Evolutionary conservation across 2,113 vertebrate genomes (phyloP), one percentile per base, ranked within the genome.

Genomic region (Empidonax traillii): DNA sequence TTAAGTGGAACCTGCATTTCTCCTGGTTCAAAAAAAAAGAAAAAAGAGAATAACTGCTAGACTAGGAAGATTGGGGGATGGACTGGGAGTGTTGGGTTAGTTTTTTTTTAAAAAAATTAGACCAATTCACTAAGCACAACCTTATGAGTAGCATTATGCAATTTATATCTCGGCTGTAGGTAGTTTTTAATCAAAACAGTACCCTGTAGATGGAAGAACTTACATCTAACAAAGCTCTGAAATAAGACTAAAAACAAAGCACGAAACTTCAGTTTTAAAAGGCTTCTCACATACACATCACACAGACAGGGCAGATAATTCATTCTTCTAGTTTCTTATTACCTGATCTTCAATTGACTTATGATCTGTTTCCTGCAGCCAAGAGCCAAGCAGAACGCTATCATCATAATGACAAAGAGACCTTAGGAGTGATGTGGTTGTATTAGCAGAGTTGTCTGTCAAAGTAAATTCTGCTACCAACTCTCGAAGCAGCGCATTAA

Each of bases 341-440:
- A 99, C 99, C 98, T 99, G 99, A 96, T 99, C 99, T 96, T 99
- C 99, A 82, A 99, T 99, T 80, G 99, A 99, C 89, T 99, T 99
- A 97, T 99, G 99, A 96, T 99, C 99, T 0, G 99, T 99, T 97
- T 99, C 99, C 95, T 99, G 99, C 51, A 99, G 98, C 99, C 99
- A 99, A 23, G 99, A 99, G n/a, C 99, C 99, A 91, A 99, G 99
- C 86, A 99, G 99, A 95, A 99, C 99, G 46, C 99, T 99, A 78
- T 99, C 99, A 65, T 99, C 99, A 89, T 99, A 99, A 95, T 99
- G 99, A 97, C 99, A 99, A 58, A 99, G 98, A 10, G 99, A 99
- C 59, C 99, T 98, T 80, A 99, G 98, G 85, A 99, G 97, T 18
- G 99, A 99, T 25, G 99, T 99, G 69, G 99, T 99, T 56, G 99